A percentile compares a stretch with the other conserved stretches of the same genome.
phyloP scores from a whole-genome alignment of 2,888 invertebrate species.

The Chloroclysta siterata region DNA sequence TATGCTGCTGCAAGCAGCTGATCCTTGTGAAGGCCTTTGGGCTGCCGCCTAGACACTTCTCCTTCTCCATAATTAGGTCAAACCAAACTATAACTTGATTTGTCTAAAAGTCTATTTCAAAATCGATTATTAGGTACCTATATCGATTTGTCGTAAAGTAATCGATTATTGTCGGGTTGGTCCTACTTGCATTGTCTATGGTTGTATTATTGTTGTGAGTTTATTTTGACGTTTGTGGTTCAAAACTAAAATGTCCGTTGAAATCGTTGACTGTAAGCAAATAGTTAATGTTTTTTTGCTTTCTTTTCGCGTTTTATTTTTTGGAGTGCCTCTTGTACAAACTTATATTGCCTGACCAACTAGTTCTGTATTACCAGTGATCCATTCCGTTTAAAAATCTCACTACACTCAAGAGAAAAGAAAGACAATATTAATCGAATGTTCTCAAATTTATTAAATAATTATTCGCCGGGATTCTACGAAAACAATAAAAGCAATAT shows the following conservation, averaged over 20 bases:
- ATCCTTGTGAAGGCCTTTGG: no score
- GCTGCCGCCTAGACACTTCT: no score
- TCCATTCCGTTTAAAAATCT: slow-evolving; percentile 7
- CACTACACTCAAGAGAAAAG: not conserved
- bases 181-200: not conserved
- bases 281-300: slow-evolving; percentile 38
- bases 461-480: slow-evolving; percentile 49
- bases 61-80: no score
- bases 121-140: no score
- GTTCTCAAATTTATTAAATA: slow-evolving; percentile 60
- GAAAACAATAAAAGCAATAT: slow-evolving; percentile 58
- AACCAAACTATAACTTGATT: no score
- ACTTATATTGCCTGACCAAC: slow-evolving; percentile 36
- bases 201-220: not conserved
- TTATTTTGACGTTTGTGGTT: slow-evolving; percentile 31
- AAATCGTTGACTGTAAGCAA: slow-evolving; percentile 46
- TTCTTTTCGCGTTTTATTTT: slow-evolving; percentile 42
- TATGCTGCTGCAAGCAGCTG: no score
- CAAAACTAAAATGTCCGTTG: slow-evolving; percentile 54
- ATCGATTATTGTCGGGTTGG: no score
- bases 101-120: no score
- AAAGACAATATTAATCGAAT: slow-evolving; percentile 51
- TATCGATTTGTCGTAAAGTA: no score
- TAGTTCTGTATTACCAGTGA: slow-evolving; percentile 34
- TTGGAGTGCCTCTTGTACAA: slow-evolving; percentile 12